These are phyloP conservation scores for Folsomia manolachei DNA, from an alignment of 2,888 invertebrate species.

Conservation along the genomic window DNA sequence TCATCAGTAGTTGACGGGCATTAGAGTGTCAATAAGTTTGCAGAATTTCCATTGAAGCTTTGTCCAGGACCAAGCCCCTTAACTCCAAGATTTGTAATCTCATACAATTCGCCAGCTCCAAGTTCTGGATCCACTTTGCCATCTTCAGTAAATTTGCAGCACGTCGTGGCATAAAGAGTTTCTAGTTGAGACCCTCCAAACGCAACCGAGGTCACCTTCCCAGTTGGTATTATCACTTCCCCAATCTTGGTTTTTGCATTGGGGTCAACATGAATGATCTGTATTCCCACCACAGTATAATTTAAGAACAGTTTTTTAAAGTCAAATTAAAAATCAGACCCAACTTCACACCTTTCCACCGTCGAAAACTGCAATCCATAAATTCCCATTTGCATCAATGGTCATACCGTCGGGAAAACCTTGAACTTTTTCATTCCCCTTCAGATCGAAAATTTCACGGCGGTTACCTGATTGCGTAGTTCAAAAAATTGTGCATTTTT, in stretches of 20 bases:
- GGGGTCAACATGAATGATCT: slow-evolving; percentile 65
- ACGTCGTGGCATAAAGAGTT: slow-evolving; percentile 64
- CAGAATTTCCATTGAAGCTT: background rate
- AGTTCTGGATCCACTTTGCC: slow-evolving; percentile 11
- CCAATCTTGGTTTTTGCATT: slow-evolving; percentile 60
- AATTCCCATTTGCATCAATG: slow-evolving; percentile 55
- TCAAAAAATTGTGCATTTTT: too few species aligned
- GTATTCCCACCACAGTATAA: too few species aligned
- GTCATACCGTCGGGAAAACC: slow-evolving; percentile 57
- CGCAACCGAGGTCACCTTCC: slow-evolving; percentile 65
- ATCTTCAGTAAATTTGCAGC: slow-evolving; percentile 3
- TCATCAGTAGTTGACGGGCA: too few species aligned
- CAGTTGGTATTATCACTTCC: slow-evolving; percentile 61
- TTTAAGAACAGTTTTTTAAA: too few species aligned
- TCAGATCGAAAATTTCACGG: slow-evolving; percentile 50
- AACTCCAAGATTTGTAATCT: slow-evolving; percentile 23
- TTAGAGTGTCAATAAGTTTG: too few species aligned
- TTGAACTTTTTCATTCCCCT: slow-evolving; percentile 35
- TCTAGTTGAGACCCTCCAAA: slow-evolving; percentile 67
- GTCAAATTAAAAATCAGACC: too few species aligned
- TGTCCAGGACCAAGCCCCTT: background rate
- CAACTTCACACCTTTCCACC: slow-evolving; percentile 61
- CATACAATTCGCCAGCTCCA: slow-evolving; percentile 26
- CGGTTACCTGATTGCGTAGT: too few species aligned
- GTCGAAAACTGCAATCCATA: slow-evolving; percentile 57